Conservation (phyloP, 1,140 invertebrate genomes). For the Trichonephila clavipes region DNA sequence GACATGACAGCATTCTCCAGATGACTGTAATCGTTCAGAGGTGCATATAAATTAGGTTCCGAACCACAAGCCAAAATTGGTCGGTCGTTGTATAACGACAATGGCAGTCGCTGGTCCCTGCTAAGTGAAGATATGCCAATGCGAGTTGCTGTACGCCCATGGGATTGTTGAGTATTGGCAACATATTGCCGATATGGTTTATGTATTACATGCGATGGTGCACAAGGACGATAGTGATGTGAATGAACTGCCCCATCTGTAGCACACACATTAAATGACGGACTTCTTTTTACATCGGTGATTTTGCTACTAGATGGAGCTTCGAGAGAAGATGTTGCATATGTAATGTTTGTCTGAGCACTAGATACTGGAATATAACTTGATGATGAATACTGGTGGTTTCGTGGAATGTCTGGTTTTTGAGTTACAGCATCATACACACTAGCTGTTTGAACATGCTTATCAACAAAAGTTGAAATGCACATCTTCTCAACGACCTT, state of each 20-base stretch:
- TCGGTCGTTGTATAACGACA: conserved; percentile 50
- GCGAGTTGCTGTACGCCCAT: conserved; percentile 45
- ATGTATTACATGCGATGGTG: neutral
- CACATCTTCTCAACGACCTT: conserved; percentile 60
- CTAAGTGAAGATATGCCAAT: conserved; percentile 73
- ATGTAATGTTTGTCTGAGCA: neutral
- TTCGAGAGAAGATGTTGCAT: conserved; percentile 26
- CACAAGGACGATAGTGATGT: neutral
- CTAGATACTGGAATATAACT: neutral
- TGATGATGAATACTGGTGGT: neutral
- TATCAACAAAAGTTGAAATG: conserved; percentile 64
- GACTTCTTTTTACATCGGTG: conserved; percentile 38
- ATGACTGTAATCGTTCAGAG: conserved; percentile 23
- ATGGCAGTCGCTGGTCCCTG: conserved; percentile 56
- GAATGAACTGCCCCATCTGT: neutral
- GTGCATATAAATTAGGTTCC: conserved; percentile 69
- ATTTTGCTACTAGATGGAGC: conserved; percentile 30
- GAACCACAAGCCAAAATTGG: conserved; percentile 48
- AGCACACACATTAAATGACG: conserved; percentile 43
- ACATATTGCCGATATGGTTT: neutral
- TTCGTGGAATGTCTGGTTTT: conserved; percentile 7
- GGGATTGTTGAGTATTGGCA: conserved; percentile 33
- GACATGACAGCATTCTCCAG: neutral
- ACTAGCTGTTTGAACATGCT: conserved; percentile 68
- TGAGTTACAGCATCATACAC: conserved; percentile 55